phyloP scores from a whole-genome alignment of 2,888 invertebrate genomes.

The Melitaea athalia region DNA sequence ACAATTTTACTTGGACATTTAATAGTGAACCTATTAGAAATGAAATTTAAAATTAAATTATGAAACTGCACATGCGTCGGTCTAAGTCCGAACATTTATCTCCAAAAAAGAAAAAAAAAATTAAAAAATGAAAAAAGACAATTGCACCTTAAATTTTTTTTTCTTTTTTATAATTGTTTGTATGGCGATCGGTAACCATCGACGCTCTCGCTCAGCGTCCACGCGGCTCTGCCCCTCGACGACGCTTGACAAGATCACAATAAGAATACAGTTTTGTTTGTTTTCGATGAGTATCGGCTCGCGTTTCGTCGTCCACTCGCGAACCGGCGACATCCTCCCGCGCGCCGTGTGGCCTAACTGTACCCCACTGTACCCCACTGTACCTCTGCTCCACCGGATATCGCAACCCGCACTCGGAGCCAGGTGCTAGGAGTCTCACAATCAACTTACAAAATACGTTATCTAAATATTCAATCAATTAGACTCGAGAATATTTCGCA shows the following conservation, averaged over 20 bases:
- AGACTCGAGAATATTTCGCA: constrained; percentile 5
- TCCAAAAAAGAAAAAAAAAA: too few species aligned
- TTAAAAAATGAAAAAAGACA: too few species aligned
- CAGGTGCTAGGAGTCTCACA: constrained; percentile 35
- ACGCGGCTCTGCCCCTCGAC: background rate
- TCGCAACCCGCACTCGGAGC: constrained; percentile 13
- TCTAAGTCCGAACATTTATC: too few species aligned
- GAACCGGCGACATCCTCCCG: constrained; percentile 24
- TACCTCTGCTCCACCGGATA: constrained; percentile 21
- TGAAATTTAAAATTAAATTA: too few species aligned
- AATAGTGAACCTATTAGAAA: too few species aligned
- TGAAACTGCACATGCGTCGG: too few species aligned
- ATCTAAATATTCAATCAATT: constrained; percentile 13
- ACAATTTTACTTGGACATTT: too few species aligned
- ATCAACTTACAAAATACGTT: constrained; percentile 19
- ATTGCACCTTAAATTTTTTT: too few species aligned
- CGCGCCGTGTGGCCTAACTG: constrained; percentile 15
- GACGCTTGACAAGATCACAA: background rate
- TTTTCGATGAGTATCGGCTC: constrained; percentile 12
- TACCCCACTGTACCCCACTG: background rate
- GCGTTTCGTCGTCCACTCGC: constrained; percentile 19
- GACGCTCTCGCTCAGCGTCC: too few species aligned
- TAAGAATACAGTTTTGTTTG: background rate
- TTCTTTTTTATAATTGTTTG: too few species aligned
- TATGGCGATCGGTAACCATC: too few species aligned